These are phyloP conservation scores for Hydrophis major DNA, from an alignment of 2,797 vertebrate genomes.

Conservation along the genomic window DNA sequence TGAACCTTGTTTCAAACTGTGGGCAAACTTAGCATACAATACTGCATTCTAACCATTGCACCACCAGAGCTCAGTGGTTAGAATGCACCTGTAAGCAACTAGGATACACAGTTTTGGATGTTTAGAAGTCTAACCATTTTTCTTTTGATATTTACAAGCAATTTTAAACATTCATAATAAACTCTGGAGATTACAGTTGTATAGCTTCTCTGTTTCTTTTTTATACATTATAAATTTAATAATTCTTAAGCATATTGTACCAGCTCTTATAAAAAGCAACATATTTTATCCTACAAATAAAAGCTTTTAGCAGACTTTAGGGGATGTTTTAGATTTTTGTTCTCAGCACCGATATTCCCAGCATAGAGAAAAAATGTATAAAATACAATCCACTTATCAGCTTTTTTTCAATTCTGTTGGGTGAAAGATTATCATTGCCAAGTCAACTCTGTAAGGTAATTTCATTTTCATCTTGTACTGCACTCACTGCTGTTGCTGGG, in stretches of 20 bases:
- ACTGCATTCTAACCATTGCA: too few relatives aligned
- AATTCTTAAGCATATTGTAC: background rate
- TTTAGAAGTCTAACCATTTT: background rate
- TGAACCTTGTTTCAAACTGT: too few relatives aligned
- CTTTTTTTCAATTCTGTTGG: conserved; percentile 37
- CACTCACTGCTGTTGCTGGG: conserved; percentile 12
- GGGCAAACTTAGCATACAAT: too few relatives aligned
- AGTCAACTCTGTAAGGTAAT: conserved; percentile 19
- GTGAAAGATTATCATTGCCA: conserved; percentile 47
- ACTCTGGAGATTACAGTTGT: background rate
- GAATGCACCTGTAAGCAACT: background rate
- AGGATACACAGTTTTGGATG: background rate
- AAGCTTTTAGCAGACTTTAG: conserved; percentile 19
- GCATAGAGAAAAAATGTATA: conserved; percentile 16
- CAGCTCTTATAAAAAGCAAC: background rate
- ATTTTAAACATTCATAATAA: background rate
- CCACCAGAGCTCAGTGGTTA: background rate
- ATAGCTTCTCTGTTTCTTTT: background rate
- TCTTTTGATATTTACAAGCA: background rate
- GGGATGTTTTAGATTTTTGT: conserved; percentile 20
- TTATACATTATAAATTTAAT: background rate
- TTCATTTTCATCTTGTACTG: conserved; percentile 45
- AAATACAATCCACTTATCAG: conserved; percentile 5
- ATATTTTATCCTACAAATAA: background rate
- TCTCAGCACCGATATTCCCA: conserved; percentile 36